Base-by-base conservation (phyloP, 2,888 invertebrate species). In the Drosophila cognata region DNA sequence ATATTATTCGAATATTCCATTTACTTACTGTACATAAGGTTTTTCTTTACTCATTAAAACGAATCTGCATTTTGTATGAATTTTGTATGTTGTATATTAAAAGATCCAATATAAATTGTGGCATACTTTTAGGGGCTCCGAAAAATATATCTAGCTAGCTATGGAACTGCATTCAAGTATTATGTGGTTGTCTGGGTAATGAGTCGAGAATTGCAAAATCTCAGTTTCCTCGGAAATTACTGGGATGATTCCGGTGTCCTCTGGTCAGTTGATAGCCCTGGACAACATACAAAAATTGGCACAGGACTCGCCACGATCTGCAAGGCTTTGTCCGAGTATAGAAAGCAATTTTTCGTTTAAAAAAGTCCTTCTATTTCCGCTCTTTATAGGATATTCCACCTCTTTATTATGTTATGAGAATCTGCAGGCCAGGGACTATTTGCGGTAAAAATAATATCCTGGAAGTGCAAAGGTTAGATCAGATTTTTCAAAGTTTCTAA, bases 311-410 rank as follows among this genome's bases (percentile, higher is more conserved):
- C 10, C 41, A n/a, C 0, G n/a, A 41, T 41, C 4, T 41, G n/a
- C 0, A n/a, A n/a, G 4, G 38, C n/a, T 38, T 38, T 38, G 18
- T 4, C 38, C 4, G n/a, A n/a, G n/a, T 10, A 38, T n/a, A n/a
- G 38, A n/a, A 0, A 38, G 0, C 4, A n/a, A 0, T n/a, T n/a
- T 2, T n/a, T 38, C 31, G 10, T 10, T 33, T 33, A 3, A 33
- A 33, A 10, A 31, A 0, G 31, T 31, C 10, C 31, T 31, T 31
- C 10, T 31, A 31, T 31, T 31, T 31, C 3, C 31, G 31, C 3
- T 10, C 31, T 10, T 31, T 10, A 8, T 10, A 31, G 31, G 2
- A 31, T 31, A 31, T 31, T 10, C 31, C 31, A 2, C 10, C 10
- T 2, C 2, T 31, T 31, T 31, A 31, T 31, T 31, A 31, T 31